Evolutionary conservation across 2,888 invertebrate genomes (phyloP).

Genomic region (Syrista parreyssii): DNA sequence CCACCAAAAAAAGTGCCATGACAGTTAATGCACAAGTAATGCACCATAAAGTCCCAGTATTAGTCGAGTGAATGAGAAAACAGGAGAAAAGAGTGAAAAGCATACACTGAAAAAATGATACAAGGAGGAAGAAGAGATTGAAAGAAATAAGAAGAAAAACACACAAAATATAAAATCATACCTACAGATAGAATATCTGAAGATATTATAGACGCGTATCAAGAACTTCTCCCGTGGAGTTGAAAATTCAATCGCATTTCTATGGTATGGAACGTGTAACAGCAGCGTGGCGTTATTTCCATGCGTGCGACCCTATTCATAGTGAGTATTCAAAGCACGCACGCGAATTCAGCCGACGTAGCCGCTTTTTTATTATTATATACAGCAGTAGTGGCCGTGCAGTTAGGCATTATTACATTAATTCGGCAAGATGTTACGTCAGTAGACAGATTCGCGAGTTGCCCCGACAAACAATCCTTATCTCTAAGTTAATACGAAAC

Average conservation of each 20-base stretch:
- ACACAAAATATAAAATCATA: neutral
- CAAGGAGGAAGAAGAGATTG: neutral
- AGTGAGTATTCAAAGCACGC: neutral
- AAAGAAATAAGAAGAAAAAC: neutral
- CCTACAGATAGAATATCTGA: neutral
- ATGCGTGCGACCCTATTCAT: neutral
- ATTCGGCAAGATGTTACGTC: constrained; percentile 2
- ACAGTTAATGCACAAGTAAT: neutral
- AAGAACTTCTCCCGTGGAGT: neutral
- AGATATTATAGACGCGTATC: neutral
- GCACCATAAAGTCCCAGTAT: neutral
- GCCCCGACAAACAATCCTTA: neutral
- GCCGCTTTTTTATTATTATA: neutral
- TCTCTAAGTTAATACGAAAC: constrained; percentile 6
- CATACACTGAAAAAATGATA: neutral
- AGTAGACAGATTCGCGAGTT: constrained; percentile 12
- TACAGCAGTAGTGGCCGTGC: neutral
- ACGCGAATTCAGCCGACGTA: neutral
- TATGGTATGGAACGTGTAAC: neutral
- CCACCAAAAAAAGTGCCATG: neutral
- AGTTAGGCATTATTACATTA: neutral
- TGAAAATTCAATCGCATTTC: neutral
- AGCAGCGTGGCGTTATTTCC: neutral
- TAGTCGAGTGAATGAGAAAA: neutral
- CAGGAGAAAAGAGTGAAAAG: neutral